Conservation (phyloP, 1,140 invertebrate genomes). For the Drosophila tropicalis region DNA sequence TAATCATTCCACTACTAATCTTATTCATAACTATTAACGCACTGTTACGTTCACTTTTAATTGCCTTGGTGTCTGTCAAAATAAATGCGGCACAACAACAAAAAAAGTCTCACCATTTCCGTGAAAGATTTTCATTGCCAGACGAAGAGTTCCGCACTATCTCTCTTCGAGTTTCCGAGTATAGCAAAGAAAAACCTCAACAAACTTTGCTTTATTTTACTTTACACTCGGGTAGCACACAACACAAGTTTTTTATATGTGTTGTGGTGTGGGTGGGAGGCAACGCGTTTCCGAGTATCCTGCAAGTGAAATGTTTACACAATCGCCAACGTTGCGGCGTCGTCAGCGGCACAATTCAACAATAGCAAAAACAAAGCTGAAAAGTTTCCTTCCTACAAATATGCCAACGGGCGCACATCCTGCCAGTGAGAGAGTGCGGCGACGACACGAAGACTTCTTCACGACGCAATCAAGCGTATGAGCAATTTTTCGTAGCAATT, state of each 20-base stretch:
- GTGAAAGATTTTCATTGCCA: background rate
- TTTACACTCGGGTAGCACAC: background rate
- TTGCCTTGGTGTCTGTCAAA: conserved; percentile 1
- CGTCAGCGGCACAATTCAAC: conserved; percentile 37
- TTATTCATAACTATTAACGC: background rate
- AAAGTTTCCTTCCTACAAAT: conserved; percentile 41
- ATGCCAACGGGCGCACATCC: conserved; percentile 40
- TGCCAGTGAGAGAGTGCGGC: conserved; percentile 26
- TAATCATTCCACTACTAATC: too few species aligned
- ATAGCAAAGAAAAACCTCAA: background rate
- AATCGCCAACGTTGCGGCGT: conserved; percentile 53
- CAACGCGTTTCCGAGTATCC: conserved; percentile 28
- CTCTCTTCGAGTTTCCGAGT: background rate
- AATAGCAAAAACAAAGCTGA: conserved; percentile 56
- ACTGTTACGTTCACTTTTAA: background rate
- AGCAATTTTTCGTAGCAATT: conserved; percentile 78
- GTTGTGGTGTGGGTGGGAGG: background rate
- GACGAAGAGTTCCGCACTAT: background rate
- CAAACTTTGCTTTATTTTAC: conserved; percentile 6
- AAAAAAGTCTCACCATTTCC: background rate
- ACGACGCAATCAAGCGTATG: conserved; percentile 70
- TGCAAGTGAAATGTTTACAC: conserved; percentile 76
- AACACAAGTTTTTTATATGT: background rate
- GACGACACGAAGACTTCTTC: conserved; percentile 55
- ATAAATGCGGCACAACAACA: too few species aligned